Evolutionary conservation across 2,888 invertebrate species (phyloP).

Genomic region (Drosophila algonquin): DNA sequence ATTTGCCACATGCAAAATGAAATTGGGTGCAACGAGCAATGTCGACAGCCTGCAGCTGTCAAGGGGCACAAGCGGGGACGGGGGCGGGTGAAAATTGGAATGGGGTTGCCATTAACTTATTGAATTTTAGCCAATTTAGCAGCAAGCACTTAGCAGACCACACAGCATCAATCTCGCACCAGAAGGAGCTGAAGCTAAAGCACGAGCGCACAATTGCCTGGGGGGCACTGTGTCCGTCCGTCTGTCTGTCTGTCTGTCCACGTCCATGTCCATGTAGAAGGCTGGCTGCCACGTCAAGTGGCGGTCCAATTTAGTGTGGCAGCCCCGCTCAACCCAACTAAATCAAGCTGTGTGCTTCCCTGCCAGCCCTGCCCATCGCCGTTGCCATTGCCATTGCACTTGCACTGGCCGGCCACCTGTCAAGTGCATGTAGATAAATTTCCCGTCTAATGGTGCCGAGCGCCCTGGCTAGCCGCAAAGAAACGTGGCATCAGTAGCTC

Average conservation of each 20-base stretch:
- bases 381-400: conserved; percentile 11
- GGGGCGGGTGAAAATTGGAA: not conserved
- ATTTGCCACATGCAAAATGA: conserved; percentile 58
- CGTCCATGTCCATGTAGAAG: conserved; percentile 14
- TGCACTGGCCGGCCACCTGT: conserved; percentile 67
- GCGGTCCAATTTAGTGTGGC: conserved; percentile 74
- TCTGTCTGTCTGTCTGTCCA: conserved; percentile 6
- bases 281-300: conserved; percentile 59
- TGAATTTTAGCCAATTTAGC: conserved; percentile 76
- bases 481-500: conserved; percentile 29
- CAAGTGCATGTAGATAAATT: conserved; percentile 79
- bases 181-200: not conserved
- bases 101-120: conserved; percentile 73
- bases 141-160: conserved; percentile 63
- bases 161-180: conserved; percentile 19
- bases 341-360: conserved; percentile 57
- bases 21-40: conserved; percentile 58
- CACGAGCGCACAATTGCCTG: conserved; percentile 60
- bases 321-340: conserved; percentile 56
- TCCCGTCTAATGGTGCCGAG: conserved; percentile 69
- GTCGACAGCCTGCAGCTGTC: conserved; percentile 53
- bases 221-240: conserved; percentile 52
- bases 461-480: conserved; percentile 63
- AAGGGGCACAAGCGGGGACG: conserved; percentile 14
- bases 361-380: conserved; percentile 3